A percentile compares a stretch with the other conserved stretches of the same genome.
phyloP scores from a whole-genome alignment of 2,888 invertebrate genomes.

The Stomorhina lunata region DNA sequence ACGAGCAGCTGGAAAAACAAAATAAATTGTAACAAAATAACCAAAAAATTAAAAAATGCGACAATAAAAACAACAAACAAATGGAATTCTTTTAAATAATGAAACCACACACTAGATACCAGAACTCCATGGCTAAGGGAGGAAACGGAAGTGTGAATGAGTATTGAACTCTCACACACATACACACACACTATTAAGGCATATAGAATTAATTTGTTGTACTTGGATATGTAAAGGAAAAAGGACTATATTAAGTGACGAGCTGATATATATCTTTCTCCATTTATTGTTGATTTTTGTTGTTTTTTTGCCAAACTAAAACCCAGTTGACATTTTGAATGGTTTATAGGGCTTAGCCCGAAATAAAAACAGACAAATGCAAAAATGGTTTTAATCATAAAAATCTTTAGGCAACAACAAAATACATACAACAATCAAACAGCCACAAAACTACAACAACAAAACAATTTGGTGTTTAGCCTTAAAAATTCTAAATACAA shows the following conservation, averaged over 20 bases:
- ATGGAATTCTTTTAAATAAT: conserved; percentile 11
- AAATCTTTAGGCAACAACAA: conserved; percentile 48
- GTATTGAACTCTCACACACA: background rate
- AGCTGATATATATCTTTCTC: conserved; percentile 49
- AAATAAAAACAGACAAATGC: conserved; percentile 11
- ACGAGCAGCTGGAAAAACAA: conserved; percentile 61
- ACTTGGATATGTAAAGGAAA: too few species aligned
- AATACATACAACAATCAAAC: conserved; percentile 33
- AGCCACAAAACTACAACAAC: background rate
- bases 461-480: conserved; percentile 39
- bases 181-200: background rate
- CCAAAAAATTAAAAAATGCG: conserved; percentile 34
- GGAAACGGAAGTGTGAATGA: conserved; percentile 63
- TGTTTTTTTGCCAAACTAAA: conserved; percentile 34
- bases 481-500: conserved; percentile 1
- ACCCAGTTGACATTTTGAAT: conserved; percentile 63
- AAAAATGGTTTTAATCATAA: conserved; percentile 58
- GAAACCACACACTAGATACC: background rate
- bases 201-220: conserved; percentile 49
- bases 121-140: conserved; percentile 34
- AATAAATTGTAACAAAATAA: conserved; percentile 57
- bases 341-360: conserved; percentile 35
- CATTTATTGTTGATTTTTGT: background rate
- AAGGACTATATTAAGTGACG: conserved; percentile 46
- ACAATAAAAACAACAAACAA: conserved; percentile 52